Evolutionary conservation across 2,797 vertebrate genomes (phyloP).

Genomic region (Podarcis lilfordi): DNA sequence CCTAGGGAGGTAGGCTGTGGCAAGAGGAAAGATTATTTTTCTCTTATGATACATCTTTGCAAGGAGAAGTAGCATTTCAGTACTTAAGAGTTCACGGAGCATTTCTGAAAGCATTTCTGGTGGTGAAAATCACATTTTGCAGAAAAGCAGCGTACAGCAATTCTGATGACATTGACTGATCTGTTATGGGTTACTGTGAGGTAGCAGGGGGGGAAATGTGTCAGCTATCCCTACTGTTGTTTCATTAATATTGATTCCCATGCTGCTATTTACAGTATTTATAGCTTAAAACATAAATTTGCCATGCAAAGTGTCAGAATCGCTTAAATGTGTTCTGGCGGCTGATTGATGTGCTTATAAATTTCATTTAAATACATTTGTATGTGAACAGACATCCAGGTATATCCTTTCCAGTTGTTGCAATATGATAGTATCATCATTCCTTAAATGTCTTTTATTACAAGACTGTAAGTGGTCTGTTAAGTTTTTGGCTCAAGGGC

Average conservation of each 20-base stretch:
- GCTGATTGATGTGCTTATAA: constrained; percentile 55
- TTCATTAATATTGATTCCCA: constrained; percentile 62
- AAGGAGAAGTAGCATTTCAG: not conserved
- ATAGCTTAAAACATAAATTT: constrained; percentile 60
- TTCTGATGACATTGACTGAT: constrained; percentile 56
- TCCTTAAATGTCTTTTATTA: constrained; percentile 70
- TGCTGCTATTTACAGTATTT: constrained; percentile 59
- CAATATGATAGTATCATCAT: constrained; percentile 68
- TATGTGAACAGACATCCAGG: constrained; percentile 60
- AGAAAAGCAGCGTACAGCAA: constrained; percentile 21
- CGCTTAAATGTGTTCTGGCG: constrained; percentile 53
- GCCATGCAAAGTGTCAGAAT: constrained; percentile 50
- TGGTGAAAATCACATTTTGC: constrained; percentile 43
- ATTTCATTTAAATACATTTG: constrained; percentile 72
- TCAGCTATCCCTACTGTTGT: constrained; percentile 49
- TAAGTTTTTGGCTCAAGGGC: constrained; percentile 74
- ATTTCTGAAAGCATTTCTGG: constrained; percentile 26
- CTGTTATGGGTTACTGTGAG: constrained; percentile 46
- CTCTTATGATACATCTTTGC: not conserved
- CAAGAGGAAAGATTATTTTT: not conserved
- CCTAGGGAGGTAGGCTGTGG: not conserved
- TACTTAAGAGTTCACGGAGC: not conserved
- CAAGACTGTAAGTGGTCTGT: constrained; percentile 67
- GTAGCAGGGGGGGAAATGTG: constrained; percentile 52
- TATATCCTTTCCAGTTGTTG: constrained; percentile 61